These are phyloP conservation scores for Bembecia ichneumoniformis DNA, from an alignment of 2,888 invertebrate genomes.

Conservation along the genomic window DNA sequence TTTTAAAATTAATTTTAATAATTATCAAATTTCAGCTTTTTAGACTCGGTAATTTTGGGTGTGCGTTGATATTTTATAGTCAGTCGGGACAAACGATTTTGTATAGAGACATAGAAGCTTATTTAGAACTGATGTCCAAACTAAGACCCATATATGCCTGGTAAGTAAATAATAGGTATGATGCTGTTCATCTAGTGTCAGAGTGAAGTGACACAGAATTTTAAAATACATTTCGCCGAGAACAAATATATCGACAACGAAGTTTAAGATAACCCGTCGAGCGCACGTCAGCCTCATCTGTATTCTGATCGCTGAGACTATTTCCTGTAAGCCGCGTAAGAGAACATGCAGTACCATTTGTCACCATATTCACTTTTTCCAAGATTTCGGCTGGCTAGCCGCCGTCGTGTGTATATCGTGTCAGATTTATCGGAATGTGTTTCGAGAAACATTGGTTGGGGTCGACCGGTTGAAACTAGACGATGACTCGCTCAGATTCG, in stretches of 20 bases:
- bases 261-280: slow-evolving; percentile 29
- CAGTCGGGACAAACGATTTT: too few species aligned
- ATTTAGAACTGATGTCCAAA: too few species aligned
- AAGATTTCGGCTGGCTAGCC: slow-evolving; percentile 18
- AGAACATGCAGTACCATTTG: slow-evolving; percentile 28
- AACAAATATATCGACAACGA: slow-evolving; percentile 19
- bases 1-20: too few species aligned
- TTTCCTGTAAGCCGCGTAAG: slow-evolving; percentile 47
- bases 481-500: slow-evolving; percentile 33
- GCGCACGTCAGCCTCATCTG: slow-evolving; percentile 57
- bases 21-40: too few species aligned
- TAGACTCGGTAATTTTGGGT: too few species aligned
- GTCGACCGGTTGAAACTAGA: neutral
- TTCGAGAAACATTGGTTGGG: neutral
- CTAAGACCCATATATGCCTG: too few species aligned
- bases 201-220: too few species aligned
- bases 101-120: too few species aligned
- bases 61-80: too few species aligned
- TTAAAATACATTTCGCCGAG: too few species aligned
- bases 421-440: neutral
- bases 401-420: slow-evolving; percentile 4
- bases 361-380: slow-evolving; percentile 15
- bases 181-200: too few species aligned
- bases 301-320: slow-evolving; percentile 57
- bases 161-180: too few species aligned